These are phyloP conservation scores for Osedax frankpressi DNA, from an alignment of 2,888 invertebrate genomes.

Conservation along the genomic window DNA sequence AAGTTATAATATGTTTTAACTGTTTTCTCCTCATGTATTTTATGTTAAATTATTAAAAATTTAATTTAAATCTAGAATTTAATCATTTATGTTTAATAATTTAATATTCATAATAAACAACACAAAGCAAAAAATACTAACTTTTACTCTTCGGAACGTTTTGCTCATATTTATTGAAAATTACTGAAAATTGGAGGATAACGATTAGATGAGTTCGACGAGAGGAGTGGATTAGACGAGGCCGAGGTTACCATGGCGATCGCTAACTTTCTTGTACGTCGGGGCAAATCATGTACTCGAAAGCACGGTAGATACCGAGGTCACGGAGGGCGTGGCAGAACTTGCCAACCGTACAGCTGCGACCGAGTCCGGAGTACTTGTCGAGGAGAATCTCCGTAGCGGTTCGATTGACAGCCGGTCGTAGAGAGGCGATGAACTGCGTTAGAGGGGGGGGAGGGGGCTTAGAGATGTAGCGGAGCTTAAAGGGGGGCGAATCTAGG, in stretches of 20 bases:
- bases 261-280: neutral
- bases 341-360: neutral
- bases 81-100: too few species aligned
- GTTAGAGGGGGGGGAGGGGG: neutral
- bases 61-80: too few species aligned
- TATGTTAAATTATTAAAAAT: too few species aligned
- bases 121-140: too few species aligned
- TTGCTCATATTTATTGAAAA: neutral
- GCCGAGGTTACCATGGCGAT: neutral
- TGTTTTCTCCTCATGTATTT: too few species aligned
- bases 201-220: too few species aligned
- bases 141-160: neutral
- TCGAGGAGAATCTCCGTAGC: neutral
- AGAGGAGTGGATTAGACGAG: too few species aligned
- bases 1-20: too few species aligned
- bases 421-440: neutral
- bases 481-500: too few species aligned
- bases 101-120: too few species aligned
- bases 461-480: too few species aligned
- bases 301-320: neutral
- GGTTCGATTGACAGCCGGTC: neutral
- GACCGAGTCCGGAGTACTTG: neutral
- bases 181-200: too few species aligned
- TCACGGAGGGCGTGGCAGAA: neutral
- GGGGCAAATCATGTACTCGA: neutral